A percentile compares a stretch with the other conserved stretches of the same genome.
These are phyloP conservation scores for Sminthopsis crassicaudata DNA, from an alignment of 2,113 vertebrate genomes.

Conservation along the genomic window DNA sequence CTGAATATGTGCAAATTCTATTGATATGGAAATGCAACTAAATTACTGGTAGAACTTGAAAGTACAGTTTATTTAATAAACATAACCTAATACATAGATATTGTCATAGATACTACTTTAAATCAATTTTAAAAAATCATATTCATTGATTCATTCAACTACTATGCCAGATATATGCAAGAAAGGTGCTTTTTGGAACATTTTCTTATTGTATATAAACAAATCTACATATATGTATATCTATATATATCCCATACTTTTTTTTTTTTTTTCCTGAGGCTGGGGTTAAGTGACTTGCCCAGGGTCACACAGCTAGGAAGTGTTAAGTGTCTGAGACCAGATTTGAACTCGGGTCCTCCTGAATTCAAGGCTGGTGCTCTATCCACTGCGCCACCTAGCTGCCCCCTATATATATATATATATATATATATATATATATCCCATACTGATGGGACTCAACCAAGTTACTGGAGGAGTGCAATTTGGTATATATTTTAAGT, in stretches of 20 bases:
- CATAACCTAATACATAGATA: not conserved
- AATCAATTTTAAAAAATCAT: not conserved
- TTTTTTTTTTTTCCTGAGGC: too few species aligned
- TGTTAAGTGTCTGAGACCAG: too few species aligned
- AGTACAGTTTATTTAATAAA: not conserved
- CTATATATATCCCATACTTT: too few species aligned
- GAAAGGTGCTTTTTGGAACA: not conserved
- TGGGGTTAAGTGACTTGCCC: too few species aligned
- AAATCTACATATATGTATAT: not conserved
- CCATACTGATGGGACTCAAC: not conserved
- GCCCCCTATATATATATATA: not conserved
- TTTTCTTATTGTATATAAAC: not conserved
- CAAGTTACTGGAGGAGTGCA: not conserved
- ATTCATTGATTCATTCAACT: not conserved
- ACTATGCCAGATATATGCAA: not conserved
- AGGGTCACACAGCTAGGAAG: too few species aligned
- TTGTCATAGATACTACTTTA: not conserved
- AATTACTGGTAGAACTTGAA: not conserved
- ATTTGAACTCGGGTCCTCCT: too few species aligned
- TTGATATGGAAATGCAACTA: not conserved
- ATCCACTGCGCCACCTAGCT: too few species aligned
- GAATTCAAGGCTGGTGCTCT: too few species aligned
- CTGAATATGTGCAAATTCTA: not conserved
- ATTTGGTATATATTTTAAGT: not conserved
- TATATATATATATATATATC: too few species aligned